A percentile compares a stretch with the other conserved stretches of the same genome.
phyloP scores from a whole-genome alignment of 1,140 invertebrate genomes.

The Thaumatotibia leucotreta region DNA sequence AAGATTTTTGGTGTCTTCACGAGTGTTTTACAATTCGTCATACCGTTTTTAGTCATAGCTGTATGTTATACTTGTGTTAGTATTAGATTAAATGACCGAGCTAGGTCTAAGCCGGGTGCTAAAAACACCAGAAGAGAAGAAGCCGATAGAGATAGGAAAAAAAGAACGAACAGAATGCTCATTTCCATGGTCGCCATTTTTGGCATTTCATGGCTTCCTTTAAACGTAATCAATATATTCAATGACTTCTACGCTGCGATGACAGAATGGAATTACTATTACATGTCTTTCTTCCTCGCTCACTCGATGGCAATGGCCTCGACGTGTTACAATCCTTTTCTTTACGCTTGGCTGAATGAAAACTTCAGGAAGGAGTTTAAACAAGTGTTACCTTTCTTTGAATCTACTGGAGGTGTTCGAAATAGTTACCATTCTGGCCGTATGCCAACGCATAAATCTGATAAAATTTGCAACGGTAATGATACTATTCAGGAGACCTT shows the following conservation, averaged over 20 bases:
- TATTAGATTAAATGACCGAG: constrained; percentile 88
- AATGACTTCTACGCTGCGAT: constrained; percentile 87
- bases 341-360: constrained; percentile 98
- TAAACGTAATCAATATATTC: constrained; percentile 93
- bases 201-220: constrained; percentile 95
- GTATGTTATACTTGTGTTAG: constrained; percentile 96
- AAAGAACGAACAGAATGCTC: constrained; percentile 93
- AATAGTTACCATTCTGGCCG: constrained; percentile 63
- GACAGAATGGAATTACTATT: constrained; percentile 90
- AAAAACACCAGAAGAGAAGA: constrained; percentile 88
- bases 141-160: constrained; percentile 84
- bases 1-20: constrained; percentile 92
- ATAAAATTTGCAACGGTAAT: constrained; percentile 67
- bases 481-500: constrained; percentile 66
- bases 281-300: constrained; percentile 90
- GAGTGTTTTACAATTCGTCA: constrained; percentile 93
- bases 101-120: constrained; percentile 86
- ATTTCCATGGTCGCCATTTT: constrained; percentile 98
- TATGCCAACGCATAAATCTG: constrained; percentile 58
- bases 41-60: constrained; percentile 96
- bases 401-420: constrained; percentile 64
- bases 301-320: constrained; percentile 97
- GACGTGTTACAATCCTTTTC: constrained; percentile 94
- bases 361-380: constrained; percentile 98
- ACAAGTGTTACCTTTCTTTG: constrained; percentile 86